Base-by-base conservation (phyloP, 2,113 vertebrate genomes). In the Apodemus sylvaticus region DNA sequence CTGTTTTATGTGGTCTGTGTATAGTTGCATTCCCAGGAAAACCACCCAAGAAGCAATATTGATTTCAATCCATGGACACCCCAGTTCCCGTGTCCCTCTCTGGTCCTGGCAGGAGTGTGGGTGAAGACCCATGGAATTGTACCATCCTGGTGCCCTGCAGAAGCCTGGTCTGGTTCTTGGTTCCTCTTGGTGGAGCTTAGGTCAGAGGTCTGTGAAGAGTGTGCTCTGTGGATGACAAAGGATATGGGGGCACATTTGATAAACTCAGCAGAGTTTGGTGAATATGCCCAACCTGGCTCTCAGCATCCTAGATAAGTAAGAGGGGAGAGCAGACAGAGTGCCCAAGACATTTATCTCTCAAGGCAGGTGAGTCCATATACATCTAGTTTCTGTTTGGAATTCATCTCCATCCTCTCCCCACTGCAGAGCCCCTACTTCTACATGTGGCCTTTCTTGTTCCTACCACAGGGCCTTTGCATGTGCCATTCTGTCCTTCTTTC, bases 21-120 rank as follows among this genome's bases (percentile, higher is more conserved):
- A 51, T 34, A 8, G 7, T 24, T 55, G 73, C 26, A 42, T 89
- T 87, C 86, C 42, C 90, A n/a, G 82, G 77, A 77, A 94, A 87
- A 83, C 77, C 10, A 26, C 45, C 48, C 39, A n/a, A 7, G 36
- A 78, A 86, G 87, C 39, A 88, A 74, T 19, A 9, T 36, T 17
- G 16, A 53, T 82, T 82, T 70, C 5, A 71, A 77, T 48, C 10
- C 51, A 11, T 39, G 34, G 16, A 42, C 16, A 26, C 86, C 16
- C 31, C 16, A 36, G 29, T 11, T 85, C 39, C 86, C 16, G 45
- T 4, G 73, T 90, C 26, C 88, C 34, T 90, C 22, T 58, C 31
- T 48, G 62, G 29, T 9, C 7, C 34, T 42, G 29, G 8, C 48
- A 20, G 39, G 51, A 45, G 51, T 58, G 6, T 24, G 19, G 16